A percentile compares a stretch with the other conserved stretches of the same genome.
phyloP scores from a whole-genome alignment of 1,140 invertebrate genomes.

The Drosophila guanche region DNA sequence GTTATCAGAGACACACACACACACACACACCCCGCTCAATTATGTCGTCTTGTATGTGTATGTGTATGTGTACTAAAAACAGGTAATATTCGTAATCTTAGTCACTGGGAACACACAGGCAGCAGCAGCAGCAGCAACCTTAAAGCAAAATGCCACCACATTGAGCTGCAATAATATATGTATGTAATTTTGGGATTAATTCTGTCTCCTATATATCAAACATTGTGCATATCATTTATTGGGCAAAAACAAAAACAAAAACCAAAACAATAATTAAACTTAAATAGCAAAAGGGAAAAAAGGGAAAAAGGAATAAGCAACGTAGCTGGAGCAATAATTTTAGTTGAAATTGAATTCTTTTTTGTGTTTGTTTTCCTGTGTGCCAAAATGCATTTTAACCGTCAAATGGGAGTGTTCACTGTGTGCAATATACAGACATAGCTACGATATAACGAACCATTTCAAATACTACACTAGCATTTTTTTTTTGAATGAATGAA shows the following conservation, averaged over 20 bases:
- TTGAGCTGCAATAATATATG: conserved; percentile 8
- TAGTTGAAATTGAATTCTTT: conserved; percentile 66
- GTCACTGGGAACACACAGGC: not conserved
- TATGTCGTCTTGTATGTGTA: not conserved
- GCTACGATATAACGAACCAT: conserved; percentile 5
- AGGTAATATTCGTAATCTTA: not conserved
- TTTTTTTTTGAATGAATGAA: conserved; percentile 34
- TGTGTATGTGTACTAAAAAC: conserved; percentile 2
- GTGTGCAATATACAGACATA: conserved; percentile 62
- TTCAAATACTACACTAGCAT: conserved; percentile 7
- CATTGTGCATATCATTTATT: conserved; percentile 76
- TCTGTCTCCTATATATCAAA: conserved; percentile 58
- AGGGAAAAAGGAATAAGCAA: conserved; percentile 1
- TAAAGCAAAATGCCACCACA: not conserved
- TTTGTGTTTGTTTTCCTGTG: not conserved
- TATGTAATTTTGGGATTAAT: no score
- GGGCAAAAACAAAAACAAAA: conserved; percentile 33
- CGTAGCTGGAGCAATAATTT: conserved; percentile 68
- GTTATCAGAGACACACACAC: not conserved
- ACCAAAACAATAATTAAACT: conserved; percentile 70
- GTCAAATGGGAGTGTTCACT: conserved; percentile 43
- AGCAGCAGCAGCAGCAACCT: conserved; percentile 1
- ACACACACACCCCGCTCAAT: not conserved
- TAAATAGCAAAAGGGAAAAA: conserved; percentile 65
- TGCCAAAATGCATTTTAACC: conserved; percentile 23